A percentile compares a stretch with the other conserved stretches of the same genome.
phyloP scores from a whole-genome alignment of 23 tunicate genomes.

The Ciona savignyi region DNA sequence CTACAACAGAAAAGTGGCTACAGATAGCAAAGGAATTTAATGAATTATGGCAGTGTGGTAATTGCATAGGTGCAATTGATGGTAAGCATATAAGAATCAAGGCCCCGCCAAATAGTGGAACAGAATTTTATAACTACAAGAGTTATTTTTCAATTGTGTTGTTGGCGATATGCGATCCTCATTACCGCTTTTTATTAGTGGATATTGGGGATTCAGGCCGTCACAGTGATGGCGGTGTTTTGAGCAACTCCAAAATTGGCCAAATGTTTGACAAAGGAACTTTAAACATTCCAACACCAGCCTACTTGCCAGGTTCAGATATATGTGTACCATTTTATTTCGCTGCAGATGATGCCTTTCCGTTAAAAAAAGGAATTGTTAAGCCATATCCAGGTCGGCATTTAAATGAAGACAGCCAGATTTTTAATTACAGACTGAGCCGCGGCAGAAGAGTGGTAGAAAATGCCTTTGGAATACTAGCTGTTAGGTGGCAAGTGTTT shows the following conservation, averaged over 20 bases:
- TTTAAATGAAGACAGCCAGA: background rate
- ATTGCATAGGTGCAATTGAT: slow-evolving; percentile 10
- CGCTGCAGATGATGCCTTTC: no score
- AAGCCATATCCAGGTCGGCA: slow-evolving; percentile 29
- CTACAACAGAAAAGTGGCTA: slow-evolving; percentile 1
- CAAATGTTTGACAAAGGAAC: slow-evolving; percentile 1
- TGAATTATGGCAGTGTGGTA: slow-evolving; percentile 15
- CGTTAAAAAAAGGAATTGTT: no score
- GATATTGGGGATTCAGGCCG: slow-evolving; percentile 20
- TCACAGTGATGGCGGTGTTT: slow-evolving; percentile 37
- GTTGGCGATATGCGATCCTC: slow-evolving; percentile 19
- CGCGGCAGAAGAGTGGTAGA: no score
- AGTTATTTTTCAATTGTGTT: slow-evolving; percentile 24
- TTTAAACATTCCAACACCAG: slow-evolving; percentile 15
- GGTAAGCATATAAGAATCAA: no score
- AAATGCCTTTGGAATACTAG: no score
- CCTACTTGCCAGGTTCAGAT: background rate
- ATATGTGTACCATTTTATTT: slow-evolving; percentile 5
- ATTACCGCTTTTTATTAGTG: slow-evolving; percentile 11
- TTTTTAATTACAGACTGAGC: slow-evolving; percentile 33
- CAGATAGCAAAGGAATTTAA: slow-evolving; percentile 20
- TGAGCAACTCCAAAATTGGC: slow-evolving; percentile 14
- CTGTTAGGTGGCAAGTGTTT: no score
- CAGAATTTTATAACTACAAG: slow-evolving; percentile 33
- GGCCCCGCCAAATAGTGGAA: slow-evolving; percentile 35